Base-by-base conservation (phyloP, 1,140 invertebrate genomes). In the Leptinotarsa defecta region DNA sequence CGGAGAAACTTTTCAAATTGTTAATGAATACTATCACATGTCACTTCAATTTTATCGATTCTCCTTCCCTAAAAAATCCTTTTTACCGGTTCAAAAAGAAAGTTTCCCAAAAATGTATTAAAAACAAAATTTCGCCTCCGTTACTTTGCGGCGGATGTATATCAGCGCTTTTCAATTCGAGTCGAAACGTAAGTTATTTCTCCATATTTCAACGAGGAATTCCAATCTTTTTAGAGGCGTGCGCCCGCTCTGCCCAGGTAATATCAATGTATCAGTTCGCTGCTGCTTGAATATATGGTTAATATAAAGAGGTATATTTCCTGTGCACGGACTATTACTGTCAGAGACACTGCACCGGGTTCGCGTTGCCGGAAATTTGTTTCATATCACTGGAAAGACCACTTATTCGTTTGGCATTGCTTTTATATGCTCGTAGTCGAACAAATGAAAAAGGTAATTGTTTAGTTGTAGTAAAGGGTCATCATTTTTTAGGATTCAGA, bases 241-340 rank as follows among this genome's bases (percentile, higher is more conserved):
- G 27, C 27, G n/a, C 24, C 17, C 17, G 34, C n/a, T 48, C 6
- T 17, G 68, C 22, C 13, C 69, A 57, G 69, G 69, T 71, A 69
- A 69, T 69, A 69, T 43, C 68, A 69, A 71, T 64, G 57, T 73
- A 65, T 73, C 68, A 57, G 48, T 17, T 43, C 34, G 8, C 52
- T 62, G 34, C 57, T 64, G 61, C 19, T 69, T 49, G 70, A 69
- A 76, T 76, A 71, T 76, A 68, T 52, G 75, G 63, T 76, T 76
- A 77, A 77, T 74, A 77, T 70, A 74, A 74, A 74, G 68, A 77
- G 52, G 65, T 74, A 69, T 73, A 77, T 77, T 77, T 77, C 68
- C 72, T 43, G 67, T 74, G 15, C 71, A 63, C 48, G 48, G 52
- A 63, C 73, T 75, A 77, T 77, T 77, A 77, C 49, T 77, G 76